Evolutionary conservation across 2,113 vertebrate genomes (phyloP).

Genomic region (Halcyon senegalensis): DNA sequence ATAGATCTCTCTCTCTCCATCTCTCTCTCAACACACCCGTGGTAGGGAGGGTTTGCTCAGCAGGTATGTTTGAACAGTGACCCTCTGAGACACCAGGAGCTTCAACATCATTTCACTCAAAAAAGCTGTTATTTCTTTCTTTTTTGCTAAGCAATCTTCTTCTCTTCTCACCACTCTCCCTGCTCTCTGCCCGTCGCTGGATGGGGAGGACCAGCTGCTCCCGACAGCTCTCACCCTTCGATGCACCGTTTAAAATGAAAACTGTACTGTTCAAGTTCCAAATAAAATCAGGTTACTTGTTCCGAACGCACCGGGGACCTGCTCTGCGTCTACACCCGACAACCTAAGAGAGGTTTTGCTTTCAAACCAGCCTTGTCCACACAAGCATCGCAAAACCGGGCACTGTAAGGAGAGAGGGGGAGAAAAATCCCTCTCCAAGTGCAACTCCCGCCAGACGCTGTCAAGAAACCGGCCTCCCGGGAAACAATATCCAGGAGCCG

Average conservation of each 20-base stretch:
- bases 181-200: neutral
- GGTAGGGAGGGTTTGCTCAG: neutral
- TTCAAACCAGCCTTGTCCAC: rapidly evolving
- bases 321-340: rapidly evolving
- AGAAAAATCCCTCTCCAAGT: neutral
- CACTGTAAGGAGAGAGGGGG: neutral
- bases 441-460: rapidly evolving
- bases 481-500: neutral
- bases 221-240: neutral
- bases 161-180: too few relatives aligned
- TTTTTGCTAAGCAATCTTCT: neutral
- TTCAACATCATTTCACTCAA: neutral
- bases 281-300: neutral
- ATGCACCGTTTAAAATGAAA: rapidly evolving
- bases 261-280: neutral
- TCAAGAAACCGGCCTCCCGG: neutral
- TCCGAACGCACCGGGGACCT: rapidly evolving
- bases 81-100: conserved; percentile 1
- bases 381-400: rapidly evolving
- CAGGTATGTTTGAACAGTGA: neutral
- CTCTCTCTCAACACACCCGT: neutral
- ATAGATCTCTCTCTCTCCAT: neutral
- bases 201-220: neutral
- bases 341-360: rapidly evolving
- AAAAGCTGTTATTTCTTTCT: neutral